Evolutionary conservation across 2,797 vertebrate genomes (phyloP).

Genomic region (Menidia menidia): DNA sequence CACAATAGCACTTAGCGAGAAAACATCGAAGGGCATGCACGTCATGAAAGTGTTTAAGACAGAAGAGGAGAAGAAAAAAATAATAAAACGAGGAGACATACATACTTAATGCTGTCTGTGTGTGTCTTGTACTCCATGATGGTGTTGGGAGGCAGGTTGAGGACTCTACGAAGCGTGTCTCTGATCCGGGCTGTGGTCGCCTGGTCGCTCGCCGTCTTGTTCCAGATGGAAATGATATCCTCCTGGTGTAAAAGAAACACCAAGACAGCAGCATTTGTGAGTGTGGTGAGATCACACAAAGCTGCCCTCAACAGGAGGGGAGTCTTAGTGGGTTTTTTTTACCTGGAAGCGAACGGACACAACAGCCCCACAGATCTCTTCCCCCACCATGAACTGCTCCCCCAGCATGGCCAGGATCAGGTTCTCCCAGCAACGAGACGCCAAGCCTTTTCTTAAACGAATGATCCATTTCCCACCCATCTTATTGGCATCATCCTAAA

Average conservation of each 20-base stretch:
- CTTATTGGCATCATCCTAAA: slow-evolving; percentile 89
- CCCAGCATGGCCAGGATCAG: slow-evolving; percentile 97
- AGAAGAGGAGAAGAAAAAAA: slow-evolving; percentile 33
- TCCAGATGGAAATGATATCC: slow-evolving; percentile 91
- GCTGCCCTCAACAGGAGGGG: not conserved
- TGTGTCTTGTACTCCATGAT: slow-evolving; percentile 93
- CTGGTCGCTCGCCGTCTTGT: slow-evolving; percentile 89
- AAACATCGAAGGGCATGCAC: slow-evolving; percentile 23
- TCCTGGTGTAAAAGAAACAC: slow-evolving; percentile 71
- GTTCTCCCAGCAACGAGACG: slow-evolving; percentile 98
- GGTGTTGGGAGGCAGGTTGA: slow-evolving; percentile 90
- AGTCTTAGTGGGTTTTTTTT: slow-evolving; percentile 17
- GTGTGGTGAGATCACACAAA: not conserved
- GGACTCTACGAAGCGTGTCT: slow-evolving; percentile 87
- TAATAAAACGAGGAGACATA: slow-evolving; percentile 67
- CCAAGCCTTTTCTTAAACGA: slow-evolving; percentile 92
- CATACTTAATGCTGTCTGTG: slow-evolving; percentile 91
- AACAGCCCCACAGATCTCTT: slow-evolving; percentile 98
- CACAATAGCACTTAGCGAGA: not conserved
- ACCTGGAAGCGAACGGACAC: slow-evolving; percentile 97
- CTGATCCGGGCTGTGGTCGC: slow-evolving; percentile 87
- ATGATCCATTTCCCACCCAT: slow-evolving; percentile 91
- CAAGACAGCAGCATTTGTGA: not conserved
- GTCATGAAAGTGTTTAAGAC: slow-evolving; percentile 7
- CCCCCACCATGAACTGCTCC: slow-evolving; percentile 99